phyloP scores from a whole-genome alignment of 2,797 vertebrate species.

The Tenualosa ilisha region DNA sequence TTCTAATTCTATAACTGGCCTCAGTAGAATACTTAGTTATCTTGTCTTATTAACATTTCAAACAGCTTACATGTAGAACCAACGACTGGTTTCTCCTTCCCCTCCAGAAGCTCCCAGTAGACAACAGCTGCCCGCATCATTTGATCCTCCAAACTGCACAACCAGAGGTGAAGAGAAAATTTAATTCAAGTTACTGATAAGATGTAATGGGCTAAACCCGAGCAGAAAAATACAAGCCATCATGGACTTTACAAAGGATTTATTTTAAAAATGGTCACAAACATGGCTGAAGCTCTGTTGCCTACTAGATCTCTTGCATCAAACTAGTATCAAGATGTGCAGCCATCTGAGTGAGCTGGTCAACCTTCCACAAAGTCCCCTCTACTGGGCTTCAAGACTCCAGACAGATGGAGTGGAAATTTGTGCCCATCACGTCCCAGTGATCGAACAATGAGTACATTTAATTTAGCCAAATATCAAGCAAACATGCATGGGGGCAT shows the following conservation, averaged over 20 bases:
- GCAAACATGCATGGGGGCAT: not conserved
- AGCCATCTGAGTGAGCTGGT: not conserved
- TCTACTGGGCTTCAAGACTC: not conserved
- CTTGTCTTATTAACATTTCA: too few relatives aligned
- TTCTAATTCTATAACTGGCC: not conserved
- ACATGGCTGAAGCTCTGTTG: not conserved
- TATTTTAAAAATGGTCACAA: not conserved
- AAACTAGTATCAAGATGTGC: not conserved
- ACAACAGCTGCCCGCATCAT: slow-evolving; percentile 85
- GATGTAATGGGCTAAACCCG: not conserved
- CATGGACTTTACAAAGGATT: not conserved
- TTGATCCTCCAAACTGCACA: slow-evolving; percentile 83
- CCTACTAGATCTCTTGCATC: too few relatives aligned
- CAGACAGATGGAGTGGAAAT: not conserved
- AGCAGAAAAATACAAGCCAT: not conserved
- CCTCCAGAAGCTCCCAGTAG: slow-evolving; percentile 91
- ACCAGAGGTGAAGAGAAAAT: too few relatives aligned
- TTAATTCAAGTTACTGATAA: not conserved
- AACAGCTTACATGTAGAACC: slow-evolving; percentile 88
- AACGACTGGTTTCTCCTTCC: slow-evolving; percentile 85
- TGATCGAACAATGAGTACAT: not conserved
- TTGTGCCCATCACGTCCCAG: not conserved
- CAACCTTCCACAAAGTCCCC: not conserved
- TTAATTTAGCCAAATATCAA: not conserved
- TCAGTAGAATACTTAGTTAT: too few relatives aligned